These are phyloP conservation scores for Tapera naevia DNA, from an alignment of 2,797 vertebrate genomes.

Conservation along the genomic window DNA sequence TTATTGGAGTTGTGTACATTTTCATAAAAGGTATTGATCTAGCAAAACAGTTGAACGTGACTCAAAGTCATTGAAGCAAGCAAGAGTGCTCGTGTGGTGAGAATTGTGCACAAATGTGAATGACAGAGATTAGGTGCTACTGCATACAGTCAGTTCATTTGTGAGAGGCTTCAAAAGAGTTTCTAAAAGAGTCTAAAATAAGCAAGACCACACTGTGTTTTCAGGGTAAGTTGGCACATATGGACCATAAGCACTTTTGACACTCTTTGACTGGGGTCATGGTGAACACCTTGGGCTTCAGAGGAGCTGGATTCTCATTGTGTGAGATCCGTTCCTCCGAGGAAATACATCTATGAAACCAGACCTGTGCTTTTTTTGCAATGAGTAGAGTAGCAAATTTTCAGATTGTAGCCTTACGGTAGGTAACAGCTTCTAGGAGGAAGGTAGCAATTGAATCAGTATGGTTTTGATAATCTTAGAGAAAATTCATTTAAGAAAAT, in stretches of 20 bases:
- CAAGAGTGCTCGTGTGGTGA: not conserved
- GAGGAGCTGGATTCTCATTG: not conserved
- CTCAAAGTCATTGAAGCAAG: slow-evolving; percentile 20
- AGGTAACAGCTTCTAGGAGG: slow-evolving; percentile 35
- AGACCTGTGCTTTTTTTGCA: not conserved
- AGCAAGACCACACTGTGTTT: slow-evolving; percentile 30
- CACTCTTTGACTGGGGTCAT: not conserved
- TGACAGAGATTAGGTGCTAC: slow-evolving; percentile 42
- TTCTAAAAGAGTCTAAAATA: not conserved
- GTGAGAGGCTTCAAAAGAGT: not conserved
- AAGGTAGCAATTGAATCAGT: slow-evolving; percentile 50
- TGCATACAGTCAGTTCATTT: slow-evolving; percentile 11
- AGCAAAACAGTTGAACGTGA: slow-evolving; percentile 53
- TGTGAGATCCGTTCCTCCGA: not conserved
- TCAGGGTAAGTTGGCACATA: slow-evolving; percentile 14
- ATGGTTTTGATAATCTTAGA: slow-evolving; percentile 34
- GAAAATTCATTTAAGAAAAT: slow-evolving; percentile 67
- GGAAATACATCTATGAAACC: not conserved
- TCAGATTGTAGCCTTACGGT: slow-evolving; percentile 48
- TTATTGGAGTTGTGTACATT: slow-evolving; percentile 12
- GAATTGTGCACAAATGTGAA: slow-evolving; percentile 37
- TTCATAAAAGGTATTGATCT: slow-evolving; percentile 47
- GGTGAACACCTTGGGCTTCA: not conserved
- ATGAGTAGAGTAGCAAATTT: not conserved
- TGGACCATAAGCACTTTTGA: not conserved